These are phyloP conservation scores for Tympanoctomys barrerae DNA, from an alignment of 2,797 vertebrate genomes.

Conservation along the genomic window DNA sequence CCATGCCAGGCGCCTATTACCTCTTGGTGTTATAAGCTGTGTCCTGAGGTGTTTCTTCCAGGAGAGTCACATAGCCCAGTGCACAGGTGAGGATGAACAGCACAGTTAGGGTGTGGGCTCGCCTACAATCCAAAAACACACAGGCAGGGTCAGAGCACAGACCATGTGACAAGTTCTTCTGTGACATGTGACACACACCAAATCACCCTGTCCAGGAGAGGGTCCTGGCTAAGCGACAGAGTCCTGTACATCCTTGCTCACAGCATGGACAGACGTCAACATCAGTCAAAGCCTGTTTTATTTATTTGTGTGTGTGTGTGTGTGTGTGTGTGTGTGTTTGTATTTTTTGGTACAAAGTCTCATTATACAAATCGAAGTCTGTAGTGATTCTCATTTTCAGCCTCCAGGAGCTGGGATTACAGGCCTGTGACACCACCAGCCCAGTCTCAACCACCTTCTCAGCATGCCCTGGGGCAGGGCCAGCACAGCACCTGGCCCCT, in stretches of 20 bases:
- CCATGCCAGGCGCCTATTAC: constrained; percentile 82
- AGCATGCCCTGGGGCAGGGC: no score
- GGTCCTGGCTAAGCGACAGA: accelerated
- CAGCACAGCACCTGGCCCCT: no score
- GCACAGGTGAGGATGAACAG: constrained; percentile 97
- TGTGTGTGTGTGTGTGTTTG: no score
- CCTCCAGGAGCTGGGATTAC: no score
- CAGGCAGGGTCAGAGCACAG: accelerated
- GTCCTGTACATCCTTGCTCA: accelerated
- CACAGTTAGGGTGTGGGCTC: constrained; percentile 97
- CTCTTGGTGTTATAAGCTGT: constrained; percentile 98
- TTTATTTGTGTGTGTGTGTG: no score
- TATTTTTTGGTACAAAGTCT: no score
- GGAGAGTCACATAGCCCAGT: constrained; percentile 96
- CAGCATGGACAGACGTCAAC: not conserved
- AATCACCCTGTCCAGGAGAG: not conserved
- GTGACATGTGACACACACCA: accelerated
- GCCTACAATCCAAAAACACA: constrained; percentile 89
- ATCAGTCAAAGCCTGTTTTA: not conserved
- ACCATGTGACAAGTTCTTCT: no score
- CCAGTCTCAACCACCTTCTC: no score
- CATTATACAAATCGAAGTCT: no score
- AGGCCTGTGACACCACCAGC: no score
- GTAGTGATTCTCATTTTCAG: no score
- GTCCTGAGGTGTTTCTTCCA: constrained; percentile 98